Evolutionary conservation across 2,888 invertebrate genomes (phyloP), one percentile per base, ranked within the genome.

Genomic region (Acleris literana): DNA sequence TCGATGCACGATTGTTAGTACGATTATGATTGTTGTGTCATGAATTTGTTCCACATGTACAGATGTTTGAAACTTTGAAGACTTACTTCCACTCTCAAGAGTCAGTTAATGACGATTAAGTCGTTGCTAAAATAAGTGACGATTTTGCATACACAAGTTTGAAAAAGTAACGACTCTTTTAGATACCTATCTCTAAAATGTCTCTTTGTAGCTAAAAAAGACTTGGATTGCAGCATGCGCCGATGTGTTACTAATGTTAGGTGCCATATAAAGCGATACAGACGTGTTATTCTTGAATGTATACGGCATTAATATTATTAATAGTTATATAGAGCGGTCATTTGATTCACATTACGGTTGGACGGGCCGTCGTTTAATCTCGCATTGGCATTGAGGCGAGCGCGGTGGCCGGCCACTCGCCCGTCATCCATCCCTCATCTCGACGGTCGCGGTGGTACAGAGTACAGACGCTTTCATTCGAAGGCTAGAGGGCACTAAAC

Each of bases 271-370:
- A 25, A 49, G 48, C 16, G 39, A 60, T 49, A 55, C 60, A 61
- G 65, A 39, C 64, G 48, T 60, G 64, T 60, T 60, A 55, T 56
- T 60, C 53, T 54, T 51, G 43, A 17, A 43, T 51, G 59, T 57
- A 44, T 51, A 53, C 13, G 46, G 59, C 59, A 65, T 66, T 68
- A 66, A 70, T 61, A 70, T 61, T 52, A 63, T 60, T 69, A 66
- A 68, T 61, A 65, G 64, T 64, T 77, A 82, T 81, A 81, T 80
- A 82, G 79, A 77, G 77, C 74, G 81, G 78, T 84, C 81, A 87
- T 88, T 88, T 84, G 84, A 86, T 86, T 87, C 84, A 80, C 86
- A 87, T 88, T 87, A 86, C 78, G 83, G 74, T 58, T 76, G 78
- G 80, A 80, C 82, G 77, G 78, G 78, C 79, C 76, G 78, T 80